These are phyloP conservation scores for Bradypodion pumilum DNA, from an alignment of 2,797 vertebrate species.

Conservation along the genomic window DNA sequence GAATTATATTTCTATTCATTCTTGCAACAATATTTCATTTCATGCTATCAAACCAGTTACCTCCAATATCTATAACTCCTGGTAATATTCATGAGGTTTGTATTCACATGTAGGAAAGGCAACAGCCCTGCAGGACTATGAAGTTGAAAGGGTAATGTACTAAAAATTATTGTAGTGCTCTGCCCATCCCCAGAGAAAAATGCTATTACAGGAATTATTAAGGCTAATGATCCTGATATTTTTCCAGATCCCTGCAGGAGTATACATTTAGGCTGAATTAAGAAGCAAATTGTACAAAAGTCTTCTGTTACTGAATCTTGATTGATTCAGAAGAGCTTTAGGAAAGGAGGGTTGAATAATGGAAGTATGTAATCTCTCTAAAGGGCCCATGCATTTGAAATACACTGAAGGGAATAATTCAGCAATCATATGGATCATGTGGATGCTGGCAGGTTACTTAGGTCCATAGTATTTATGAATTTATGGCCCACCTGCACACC, in stretches of 20 bases:
- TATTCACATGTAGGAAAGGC: neutral
- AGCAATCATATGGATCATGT: constrained; percentile 14
- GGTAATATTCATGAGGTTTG: neutral
- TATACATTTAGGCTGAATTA: constrained; percentile 61
- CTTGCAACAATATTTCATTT: neutral
- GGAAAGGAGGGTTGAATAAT: constrained; percentile 52
- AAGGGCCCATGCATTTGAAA: neutral
- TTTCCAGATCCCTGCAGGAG: constrained; percentile 61
- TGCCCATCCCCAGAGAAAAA: constrained; percentile 47
- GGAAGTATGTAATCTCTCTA: constrained; percentile 30
- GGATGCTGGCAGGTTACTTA: neutral
- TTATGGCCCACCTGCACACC: neutral
- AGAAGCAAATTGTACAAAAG: constrained; percentile 68
- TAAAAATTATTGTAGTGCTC: constrained; percentile 49
- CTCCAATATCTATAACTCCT: neutral
- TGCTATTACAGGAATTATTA: constrained; percentile 62
- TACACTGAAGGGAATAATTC: neutral
- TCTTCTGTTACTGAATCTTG: constrained; percentile 55
- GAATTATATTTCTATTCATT: constrained; percentile 13
- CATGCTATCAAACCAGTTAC: neutral
- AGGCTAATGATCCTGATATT: constrained; percentile 66
- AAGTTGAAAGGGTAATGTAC: constrained; percentile 11
- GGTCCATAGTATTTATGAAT: constrained; percentile 31
- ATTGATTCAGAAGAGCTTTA: constrained; percentile 65
- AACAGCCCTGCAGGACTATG: constrained; percentile 4